Percentiles rank a stretch among this genome's conserved stretches.
phyloP scores from a whole-genome alignment of 1,140 invertebrate species.

The Portunus trituberculatus region DNA sequence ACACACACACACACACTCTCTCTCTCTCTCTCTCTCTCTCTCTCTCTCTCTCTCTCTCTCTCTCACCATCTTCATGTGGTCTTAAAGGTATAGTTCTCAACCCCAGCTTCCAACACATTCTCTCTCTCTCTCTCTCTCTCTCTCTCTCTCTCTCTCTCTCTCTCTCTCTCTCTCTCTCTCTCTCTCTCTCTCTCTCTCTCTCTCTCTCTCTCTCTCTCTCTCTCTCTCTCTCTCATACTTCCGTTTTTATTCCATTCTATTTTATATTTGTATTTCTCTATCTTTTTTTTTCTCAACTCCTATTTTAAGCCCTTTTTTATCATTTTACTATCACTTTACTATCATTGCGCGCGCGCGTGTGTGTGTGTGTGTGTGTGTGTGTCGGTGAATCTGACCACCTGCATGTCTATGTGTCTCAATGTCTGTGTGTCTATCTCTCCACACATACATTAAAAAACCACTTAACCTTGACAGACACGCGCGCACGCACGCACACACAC shows the following conservation, averaged over 20 bases:
- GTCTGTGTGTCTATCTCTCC: too few species aligned
- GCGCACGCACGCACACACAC: too few species aligned
- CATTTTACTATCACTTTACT: too few species aligned
- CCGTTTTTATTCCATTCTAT: background rate
- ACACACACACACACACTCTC: background rate
- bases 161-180: constrained; percentile 8
- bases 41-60: constrained; percentile 20
- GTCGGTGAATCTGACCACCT: too few species aligned
- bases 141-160: constrained; percentile 5
- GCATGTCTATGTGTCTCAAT: too few species aligned
- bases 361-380: too few species aligned
- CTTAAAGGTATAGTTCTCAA: constrained; percentile 23
- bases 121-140: constrained; percentile 2
- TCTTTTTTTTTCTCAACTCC: background rate
- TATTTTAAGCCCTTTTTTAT: too few species aligned
- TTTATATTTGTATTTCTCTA: background rate
- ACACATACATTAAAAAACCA: too few species aligned
- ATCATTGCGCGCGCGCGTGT: too few species aligned
- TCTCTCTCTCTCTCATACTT: background rate
- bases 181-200: background rate
- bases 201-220: background rate
- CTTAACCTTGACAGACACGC: too few species aligned
- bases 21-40: constrained; percentile 20
- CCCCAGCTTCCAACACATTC: background rate
- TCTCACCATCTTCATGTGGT: background rate